Percentiles rank a stretch among this genome's conserved stretches.
Conservation (phyloP, 1,140 invertebrate species). For the Saccostrea cuccullata region DNA sequence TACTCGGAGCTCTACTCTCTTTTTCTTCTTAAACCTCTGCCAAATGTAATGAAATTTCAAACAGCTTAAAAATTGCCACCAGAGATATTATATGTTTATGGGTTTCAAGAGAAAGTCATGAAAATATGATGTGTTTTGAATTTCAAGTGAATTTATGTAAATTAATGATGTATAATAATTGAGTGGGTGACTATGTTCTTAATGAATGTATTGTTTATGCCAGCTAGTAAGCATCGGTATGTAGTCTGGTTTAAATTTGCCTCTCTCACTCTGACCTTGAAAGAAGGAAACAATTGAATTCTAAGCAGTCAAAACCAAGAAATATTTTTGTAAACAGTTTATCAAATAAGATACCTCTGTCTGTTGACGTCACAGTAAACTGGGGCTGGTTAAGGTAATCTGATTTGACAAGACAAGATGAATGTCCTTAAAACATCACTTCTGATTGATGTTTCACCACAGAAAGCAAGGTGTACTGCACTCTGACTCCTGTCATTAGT, state of each 20-base stretch:
- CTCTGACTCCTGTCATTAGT: constrained; percentile 18
- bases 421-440: constrained; percentile 21
- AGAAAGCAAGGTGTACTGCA: constrained; percentile 17
- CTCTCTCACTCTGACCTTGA: neutral
- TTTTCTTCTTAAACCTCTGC: no score
- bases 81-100: no score
- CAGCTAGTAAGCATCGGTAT: neutral
- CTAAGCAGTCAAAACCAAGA: neutral
- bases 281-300: neutral
- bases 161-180: neutral
- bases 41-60: no score
- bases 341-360: neutral
- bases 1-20: neutral
- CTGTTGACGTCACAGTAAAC: constrained; percentile 28
- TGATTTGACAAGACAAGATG: constrained; percentile 30
- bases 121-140: neutral
- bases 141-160: neutral
- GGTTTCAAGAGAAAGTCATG: no score
- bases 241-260: neutral
- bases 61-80: no score
- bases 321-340: neutral
- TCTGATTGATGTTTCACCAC: constrained; percentile 10
- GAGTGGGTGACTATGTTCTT: neutral
- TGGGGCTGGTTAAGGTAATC: constrained; percentile 5
- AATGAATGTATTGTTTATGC: neutral